Conservation (phyloP, 2,797 vertebrate species). For the Serranus cabrilla region DNA sequence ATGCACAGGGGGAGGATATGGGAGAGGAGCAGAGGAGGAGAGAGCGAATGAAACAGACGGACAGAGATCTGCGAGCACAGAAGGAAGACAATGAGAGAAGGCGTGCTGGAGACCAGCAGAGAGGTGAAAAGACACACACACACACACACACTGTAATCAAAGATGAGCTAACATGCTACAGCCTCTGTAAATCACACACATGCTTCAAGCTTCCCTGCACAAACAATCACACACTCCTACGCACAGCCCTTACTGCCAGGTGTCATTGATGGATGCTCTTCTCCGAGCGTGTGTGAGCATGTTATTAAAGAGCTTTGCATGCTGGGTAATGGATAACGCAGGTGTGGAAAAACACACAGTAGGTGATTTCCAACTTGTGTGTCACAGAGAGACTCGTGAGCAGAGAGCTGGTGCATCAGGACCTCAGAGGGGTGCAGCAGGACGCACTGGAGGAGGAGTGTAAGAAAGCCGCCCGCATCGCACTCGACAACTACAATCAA, state of each 20-base stretch:
- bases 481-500: slow-evolving; percentile 80
- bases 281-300: slow-evolving; percentile 57
- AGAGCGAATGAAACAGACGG: slow-evolving; percentile 74
- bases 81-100: slow-evolving; percentile 72
- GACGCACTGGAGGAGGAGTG: slow-evolving; percentile 74
- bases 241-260: slow-evolving; percentile 61
- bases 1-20: slow-evolving; percentile 76
- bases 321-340: slow-evolving; percentile 36
- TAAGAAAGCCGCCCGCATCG: slow-evolving; percentile 68
- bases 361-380: slow-evolving; percentile 43
- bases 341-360: slow-evolving; percentile 53
- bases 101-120: slow-evolving; percentile 62
- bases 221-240: slow-evolving; percentile 75
- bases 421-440: slow-evolving; percentile 65
- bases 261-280: slow-evolving; percentile 77
- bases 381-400: slow-evolving; percentile 67
- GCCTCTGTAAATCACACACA: slow-evolving; percentile 64
- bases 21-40: slow-evolving; percentile 67
- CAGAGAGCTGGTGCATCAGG: slow-evolving; percentile 71
- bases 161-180: slow-evolving; percentile 39
- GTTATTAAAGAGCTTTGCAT: slow-evolving; percentile 37
- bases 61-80: slow-evolving; percentile 76
- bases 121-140: slow-evolving; percentile 72
- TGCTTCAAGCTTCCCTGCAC: slow-evolving; percentile 69
- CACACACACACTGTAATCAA: slow-evolving; percentile 17